Base-by-base conservation (phyloP, 2,888 invertebrate species). In the Drosophila atripex region DNA sequence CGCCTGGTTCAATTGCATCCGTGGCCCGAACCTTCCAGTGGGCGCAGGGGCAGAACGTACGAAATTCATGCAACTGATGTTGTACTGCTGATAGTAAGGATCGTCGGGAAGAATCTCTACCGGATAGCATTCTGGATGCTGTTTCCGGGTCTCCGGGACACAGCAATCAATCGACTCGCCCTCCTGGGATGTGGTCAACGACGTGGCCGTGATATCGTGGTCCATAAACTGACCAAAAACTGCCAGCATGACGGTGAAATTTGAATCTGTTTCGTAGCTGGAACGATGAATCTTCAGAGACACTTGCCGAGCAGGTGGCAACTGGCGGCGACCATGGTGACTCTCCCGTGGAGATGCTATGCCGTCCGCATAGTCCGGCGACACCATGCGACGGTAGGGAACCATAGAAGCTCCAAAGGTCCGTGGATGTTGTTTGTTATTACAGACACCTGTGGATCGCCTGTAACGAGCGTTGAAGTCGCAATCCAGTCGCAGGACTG, bases 221-320 rank as follows among this genome's bases (percentile, higher is more conserved):
- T 97, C 97, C 12, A 97, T 88, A 91, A 97, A 97, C 92, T 97
- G 97, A 0, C 97, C 97, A 93, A 96, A 97, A 4, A 97, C 95
- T 0, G 97, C 97, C 69, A 97, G 90, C 95, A 97, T 95, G 0
- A 96, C 95, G 0, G 96, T 95, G 89, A 97, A 96, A 75, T 94
- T 92, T 0, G 95, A 94, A 90, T 97, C 96, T 50, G 94, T 94
- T 38, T 93, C 93, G 86, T 95, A 95, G 72, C 94, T 94, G 0
- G 96, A 94, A 0, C 95, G 93, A 90, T 96, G 96, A 0, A 97
- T 94, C 18, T 93, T 93, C 16, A 95, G 90, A 76, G 96, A 96
- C 6, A 97, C 94, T 80, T 94, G 93, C 14, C 96, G 93, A 0
- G 97, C 96, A 16, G 95, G 94, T 0, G 97, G 97, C 30, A 97